Percentiles rank a stretch among this genome's conserved stretches.
These are phyloP conservation scores for Gila robusta DNA, from an alignment of 2,797 vertebrate genomes.

Conservation along the genomic window DNA sequence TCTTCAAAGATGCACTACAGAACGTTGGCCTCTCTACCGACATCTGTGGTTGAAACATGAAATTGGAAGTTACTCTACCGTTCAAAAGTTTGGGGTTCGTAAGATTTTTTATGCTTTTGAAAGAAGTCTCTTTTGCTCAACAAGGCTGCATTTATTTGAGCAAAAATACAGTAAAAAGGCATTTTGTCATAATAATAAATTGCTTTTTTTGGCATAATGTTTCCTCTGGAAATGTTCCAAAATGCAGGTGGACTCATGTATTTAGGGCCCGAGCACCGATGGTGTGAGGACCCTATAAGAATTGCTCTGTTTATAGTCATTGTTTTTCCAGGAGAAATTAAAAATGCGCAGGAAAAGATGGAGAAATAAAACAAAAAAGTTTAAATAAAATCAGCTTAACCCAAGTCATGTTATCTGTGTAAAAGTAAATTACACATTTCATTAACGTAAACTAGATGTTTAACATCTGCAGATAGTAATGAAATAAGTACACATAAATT, in stretches of 20 bases:
- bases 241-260: neutral
- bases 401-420: neutral
- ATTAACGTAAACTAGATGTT: conserved; percentile 23
- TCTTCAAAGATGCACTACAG: neutral
- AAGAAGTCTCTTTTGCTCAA: neutral
- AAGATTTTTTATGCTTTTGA: neutral
- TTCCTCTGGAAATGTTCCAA: conserved; percentile 6
- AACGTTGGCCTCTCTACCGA: neutral
- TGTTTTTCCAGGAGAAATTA: neutral
- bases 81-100: neutral
- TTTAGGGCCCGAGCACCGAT: neutral
- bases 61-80: neutral
- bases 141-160: neutral
- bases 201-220: neutral
- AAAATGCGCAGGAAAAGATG: neutral
- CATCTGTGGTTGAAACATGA: neutral
- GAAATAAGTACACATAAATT: conserved; percentile 12
- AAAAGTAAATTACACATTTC: conserved; percentile 10
- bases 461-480: conserved; percentile 12
- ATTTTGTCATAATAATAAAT: conserved; percentile 12
- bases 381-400: neutral
- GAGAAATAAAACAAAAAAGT: neutral
- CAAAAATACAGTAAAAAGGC: too few relatives aligned
- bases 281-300: too few relatives aligned
- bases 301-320: neutral